Percentiles rank a stretch among this genome's conserved stretches.
phyloP scores from a whole-genome alignment of 2,113 vertebrate genomes.

The Vidua chalybeata region DNA sequence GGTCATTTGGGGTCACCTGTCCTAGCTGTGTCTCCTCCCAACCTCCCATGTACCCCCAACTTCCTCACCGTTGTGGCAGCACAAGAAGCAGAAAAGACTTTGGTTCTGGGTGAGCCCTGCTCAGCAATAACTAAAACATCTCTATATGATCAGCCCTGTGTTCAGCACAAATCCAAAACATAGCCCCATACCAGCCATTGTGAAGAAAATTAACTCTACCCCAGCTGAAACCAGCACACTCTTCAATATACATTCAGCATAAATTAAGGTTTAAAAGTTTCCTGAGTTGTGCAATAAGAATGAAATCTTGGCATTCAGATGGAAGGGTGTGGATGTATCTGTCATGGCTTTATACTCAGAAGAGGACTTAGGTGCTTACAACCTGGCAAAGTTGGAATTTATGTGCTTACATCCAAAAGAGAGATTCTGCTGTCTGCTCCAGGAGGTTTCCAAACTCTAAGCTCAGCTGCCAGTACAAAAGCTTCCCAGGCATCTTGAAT shows the following conservation, averaged over 20 bases:
- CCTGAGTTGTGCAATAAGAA: background rate
- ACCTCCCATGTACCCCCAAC: background rate
- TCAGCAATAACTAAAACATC: background rate
- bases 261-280: background rate
- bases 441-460: background rate
- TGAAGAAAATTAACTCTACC: background rate
- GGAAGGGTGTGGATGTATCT: background rate
- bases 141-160: background rate
- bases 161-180: background rate
- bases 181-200: background rate
- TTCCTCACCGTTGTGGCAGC: rapidly evolving
- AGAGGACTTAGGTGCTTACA: background rate
- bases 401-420: background rate
- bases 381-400: background rate
- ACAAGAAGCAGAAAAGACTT: background rate
- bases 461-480: background rate
- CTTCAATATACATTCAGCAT: background rate
- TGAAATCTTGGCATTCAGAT: background rate
- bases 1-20: background rate
- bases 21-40: background rate
- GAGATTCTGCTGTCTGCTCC: background rate
- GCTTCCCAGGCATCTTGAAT: background rate
- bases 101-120: background rate
- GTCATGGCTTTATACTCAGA: background rate
- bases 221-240: background rate